phyloP scores from a whole-genome alignment of 2,888 invertebrate species.

The Zootermopsis nevadensis region DNA sequence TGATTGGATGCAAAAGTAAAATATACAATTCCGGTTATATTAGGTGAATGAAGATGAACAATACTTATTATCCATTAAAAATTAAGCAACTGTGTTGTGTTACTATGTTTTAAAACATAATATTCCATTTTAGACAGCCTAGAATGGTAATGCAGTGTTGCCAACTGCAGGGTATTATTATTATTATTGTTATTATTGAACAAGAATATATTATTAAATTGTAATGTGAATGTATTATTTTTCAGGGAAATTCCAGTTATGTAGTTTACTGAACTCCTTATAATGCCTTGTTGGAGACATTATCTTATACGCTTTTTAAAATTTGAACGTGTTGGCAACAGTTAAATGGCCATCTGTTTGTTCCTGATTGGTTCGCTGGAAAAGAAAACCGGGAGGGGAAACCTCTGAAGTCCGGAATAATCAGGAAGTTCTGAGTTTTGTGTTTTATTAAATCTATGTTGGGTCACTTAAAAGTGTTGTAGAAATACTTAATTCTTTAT shows the following conservation, averaged over 20 bases:
- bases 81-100: background rate
- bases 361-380: constrained; percentile 43
- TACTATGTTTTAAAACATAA: background rate
- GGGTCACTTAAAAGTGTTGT: background rate
- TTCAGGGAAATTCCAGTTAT: background rate
- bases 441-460: background rate
- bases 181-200: background rate
- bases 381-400: constrained; percentile 41
- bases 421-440: constrained; percentile 18
- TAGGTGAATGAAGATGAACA: background rate
- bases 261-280: background rate
- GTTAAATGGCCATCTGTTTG: constrained; percentile 45
- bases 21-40: background rate
- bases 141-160: background rate
- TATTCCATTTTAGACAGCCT: background rate
- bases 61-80: too few species aligned
- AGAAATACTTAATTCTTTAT: background rate
- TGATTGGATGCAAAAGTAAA: background rate
- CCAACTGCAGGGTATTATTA: background rate
- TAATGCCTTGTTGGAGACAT: background rate
- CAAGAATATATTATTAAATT: background rate
- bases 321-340: constrained; percentile 15
- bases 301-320: background rate
- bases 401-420: constrained; percentile 39
- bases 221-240: background rate